A percentile compares a stretch with the other conserved stretches of the same genome.
These are phyloP conservation scores for Charadrius vociferus DNA, from an alignment of 2,113 vertebrate genomes.

Conservation along the genomic window DNA sequence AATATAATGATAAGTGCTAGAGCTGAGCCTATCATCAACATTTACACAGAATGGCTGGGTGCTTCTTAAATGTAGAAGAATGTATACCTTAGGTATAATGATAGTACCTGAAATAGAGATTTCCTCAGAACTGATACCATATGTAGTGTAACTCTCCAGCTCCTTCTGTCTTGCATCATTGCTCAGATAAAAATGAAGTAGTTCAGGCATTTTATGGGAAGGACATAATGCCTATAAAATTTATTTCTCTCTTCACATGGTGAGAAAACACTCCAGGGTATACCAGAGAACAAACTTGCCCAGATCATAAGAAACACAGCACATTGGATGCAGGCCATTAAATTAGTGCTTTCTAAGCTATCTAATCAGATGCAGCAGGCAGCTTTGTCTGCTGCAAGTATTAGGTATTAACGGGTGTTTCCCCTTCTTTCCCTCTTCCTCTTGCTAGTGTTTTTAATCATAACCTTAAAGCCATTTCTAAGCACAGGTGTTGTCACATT, in stretches of 20 bases:
- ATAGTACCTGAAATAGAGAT: constrained; percentile 16
- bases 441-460: background rate
- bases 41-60: constrained; percentile 42
- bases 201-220: constrained; percentile 55
- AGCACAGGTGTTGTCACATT: background rate
- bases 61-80: constrained; percentile 29
- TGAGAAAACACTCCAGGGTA: background rate
- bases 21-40: constrained; percentile 19
- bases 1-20: background rate
- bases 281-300: constrained; percentile 35
- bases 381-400: background rate
- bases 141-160: background rate
- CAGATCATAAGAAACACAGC: background rate
- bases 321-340: constrained; percentile 43
- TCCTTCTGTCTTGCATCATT: constrained; percentile 46
- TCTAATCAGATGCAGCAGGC: background rate
- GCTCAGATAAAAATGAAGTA: constrained; percentile 60
- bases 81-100: background rate
- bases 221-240: constrained; percentile 46
- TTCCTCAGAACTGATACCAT: constrained; percentile 18
- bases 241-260: constrained; percentile 42
- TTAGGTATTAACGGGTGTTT: background rate
- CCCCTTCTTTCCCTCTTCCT: background rate
- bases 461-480: background rate
- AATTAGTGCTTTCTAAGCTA: constrained; percentile 51